A percentile compares a stretch with the other conserved stretches of the same genome.
Evolutionary conservation across 2,797 vertebrate species (phyloP).

Genomic region (Vultur gryphus): DNA sequence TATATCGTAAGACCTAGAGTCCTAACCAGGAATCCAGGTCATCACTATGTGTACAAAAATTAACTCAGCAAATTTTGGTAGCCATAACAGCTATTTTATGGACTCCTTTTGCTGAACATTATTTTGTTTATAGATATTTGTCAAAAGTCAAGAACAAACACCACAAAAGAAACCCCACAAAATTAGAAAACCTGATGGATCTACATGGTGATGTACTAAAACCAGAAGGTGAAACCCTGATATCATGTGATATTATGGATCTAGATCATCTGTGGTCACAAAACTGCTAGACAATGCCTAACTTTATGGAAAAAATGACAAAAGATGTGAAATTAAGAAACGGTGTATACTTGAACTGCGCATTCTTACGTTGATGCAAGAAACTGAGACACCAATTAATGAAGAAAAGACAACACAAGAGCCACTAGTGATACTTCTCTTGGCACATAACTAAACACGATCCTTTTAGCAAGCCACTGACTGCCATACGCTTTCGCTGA

Average conservation of each 20-base stretch:
- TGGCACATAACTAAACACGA: background rate
- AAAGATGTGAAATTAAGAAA: background rate
- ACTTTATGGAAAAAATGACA: background rate
- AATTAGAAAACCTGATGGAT: background rate
- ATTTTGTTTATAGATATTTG: background rate
- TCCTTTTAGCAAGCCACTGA: background rate
- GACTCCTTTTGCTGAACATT: background rate
- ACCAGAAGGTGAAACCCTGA: background rate
- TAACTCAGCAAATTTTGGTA: background rate
- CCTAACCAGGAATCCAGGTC: background rate
- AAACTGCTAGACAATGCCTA: background rate
- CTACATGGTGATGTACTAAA: background rate
- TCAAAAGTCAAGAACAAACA: background rate
- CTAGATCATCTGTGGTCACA: background rate
- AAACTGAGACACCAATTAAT: background rate
- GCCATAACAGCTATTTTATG: background rate
- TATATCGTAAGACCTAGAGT: background rate
- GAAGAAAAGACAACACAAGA: background rate
- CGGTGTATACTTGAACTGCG: background rate
- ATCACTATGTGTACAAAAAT: background rate
- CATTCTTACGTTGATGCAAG: background rate
- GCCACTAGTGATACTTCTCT: background rate
- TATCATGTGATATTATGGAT: rapidly evolving
- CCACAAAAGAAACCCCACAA: background rate
- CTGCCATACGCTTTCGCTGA: background rate